phyloP scores from a whole-genome alignment of 1,140 invertebrate genomes.

The Dryas iulia region DNA sequence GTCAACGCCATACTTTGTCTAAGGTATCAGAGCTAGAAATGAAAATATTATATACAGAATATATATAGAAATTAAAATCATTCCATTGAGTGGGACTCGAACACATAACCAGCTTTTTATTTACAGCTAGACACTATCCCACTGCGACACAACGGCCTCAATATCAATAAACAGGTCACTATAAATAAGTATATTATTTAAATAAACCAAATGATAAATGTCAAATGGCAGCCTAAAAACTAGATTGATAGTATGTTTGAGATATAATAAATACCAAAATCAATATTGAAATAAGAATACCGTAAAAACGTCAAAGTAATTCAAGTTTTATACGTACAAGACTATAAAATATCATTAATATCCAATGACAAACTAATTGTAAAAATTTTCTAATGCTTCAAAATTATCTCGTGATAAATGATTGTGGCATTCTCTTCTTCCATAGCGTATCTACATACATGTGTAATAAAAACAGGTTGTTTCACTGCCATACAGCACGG shows the following conservation, averaged over 20 bases:
- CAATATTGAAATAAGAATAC: neutral
- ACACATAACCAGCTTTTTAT: no score
- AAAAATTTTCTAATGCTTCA: constrained; percentile 24
- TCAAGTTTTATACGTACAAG: neutral
- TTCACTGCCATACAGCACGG: neutral
- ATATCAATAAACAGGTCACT: constrained; percentile 41
- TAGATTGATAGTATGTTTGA: neutral
- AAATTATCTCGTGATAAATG: constrained; percentile 27
- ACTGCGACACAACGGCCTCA: no score
- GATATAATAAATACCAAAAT: neutral
- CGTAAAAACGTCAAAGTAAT: neutral
- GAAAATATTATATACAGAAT: no score
- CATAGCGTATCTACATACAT: constrained; percentile 1
- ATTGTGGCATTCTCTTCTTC: constrained; percentile 19
- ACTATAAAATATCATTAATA: constrained; percentile 16
- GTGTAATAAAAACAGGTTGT: constrained; percentile 21
- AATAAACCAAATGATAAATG: constrained; percentile 56
- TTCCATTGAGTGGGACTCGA: no score
- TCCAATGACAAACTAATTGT: constrained; percentile 16
- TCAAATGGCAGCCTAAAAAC: constrained; percentile 38
- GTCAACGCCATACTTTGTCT: no score
- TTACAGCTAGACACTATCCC: no score
- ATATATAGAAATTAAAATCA: no score
- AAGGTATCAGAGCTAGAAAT: no score
- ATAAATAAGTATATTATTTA: constrained; percentile 53